Percentiles rank a stretch among this genome's conserved stretches.
Conservation (phyloP, 2,113 vertebrate genomes). For the Colaptes auratus region DNA sequence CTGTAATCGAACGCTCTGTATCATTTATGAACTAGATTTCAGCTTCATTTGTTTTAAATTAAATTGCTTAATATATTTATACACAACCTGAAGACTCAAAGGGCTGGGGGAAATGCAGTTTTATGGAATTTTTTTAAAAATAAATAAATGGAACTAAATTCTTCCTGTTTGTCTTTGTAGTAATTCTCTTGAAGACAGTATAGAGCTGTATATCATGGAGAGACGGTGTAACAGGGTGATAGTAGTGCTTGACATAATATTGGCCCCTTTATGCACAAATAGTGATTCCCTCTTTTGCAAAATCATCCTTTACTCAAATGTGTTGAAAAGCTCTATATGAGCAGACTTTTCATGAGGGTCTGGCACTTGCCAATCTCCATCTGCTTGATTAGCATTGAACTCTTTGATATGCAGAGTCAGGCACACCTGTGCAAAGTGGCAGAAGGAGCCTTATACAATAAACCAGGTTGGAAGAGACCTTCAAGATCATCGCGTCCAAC, state of each 20-base stretch:
- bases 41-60: not conserved
- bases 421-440: not conserved
- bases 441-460: not conserved
- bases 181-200: not conserved
- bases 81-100: not conserved
- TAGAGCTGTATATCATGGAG: not conserved
- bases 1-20: not conserved
- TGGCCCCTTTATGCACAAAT: not conserved
- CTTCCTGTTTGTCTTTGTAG: not conserved
- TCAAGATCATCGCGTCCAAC: too few relatives aligned
- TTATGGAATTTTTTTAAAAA: not conserved
- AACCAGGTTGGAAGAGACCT: too few relatives aligned
- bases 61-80: not conserved
- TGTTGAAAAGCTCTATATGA: not conserved
- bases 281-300: not conserved
- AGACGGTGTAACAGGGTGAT: not conserved
- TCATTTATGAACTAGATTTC: slow-evolving; percentile 17
- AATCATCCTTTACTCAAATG: not conserved
- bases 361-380: not conserved
- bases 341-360: rapidly evolving
- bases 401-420: not conserved
- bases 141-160: not conserved
- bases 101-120: not conserved
- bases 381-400: not conserved
- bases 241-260: not conserved